Percentiles rank a stretch among this genome's conserved stretches.
phyloP scores from a whole-genome alignment of 2,888 invertebrate species.

The Agrotis segetum region DNA sequence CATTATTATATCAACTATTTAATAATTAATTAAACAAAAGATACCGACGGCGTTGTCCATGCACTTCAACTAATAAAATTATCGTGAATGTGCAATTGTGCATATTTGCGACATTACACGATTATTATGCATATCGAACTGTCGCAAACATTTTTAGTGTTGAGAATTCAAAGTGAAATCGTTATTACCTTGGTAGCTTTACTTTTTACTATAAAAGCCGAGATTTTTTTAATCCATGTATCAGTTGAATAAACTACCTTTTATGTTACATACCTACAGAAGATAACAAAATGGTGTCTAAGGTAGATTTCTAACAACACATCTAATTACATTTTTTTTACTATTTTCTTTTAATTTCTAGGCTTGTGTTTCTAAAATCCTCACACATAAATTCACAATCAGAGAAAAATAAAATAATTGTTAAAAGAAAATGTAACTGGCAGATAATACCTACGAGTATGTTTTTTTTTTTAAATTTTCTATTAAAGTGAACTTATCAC shows the following conservation, averaged over 20 bases:
- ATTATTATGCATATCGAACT: constrained; percentile 43
- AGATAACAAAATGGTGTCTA: constrained; percentile 34
- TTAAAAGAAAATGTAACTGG: no score
- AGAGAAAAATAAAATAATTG: no score
- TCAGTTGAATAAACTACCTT: constrained; percentile 51
- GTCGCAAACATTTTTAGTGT: constrained; percentile 51
- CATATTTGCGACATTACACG: constrained; percentile 33
- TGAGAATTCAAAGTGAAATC: constrained; percentile 53
- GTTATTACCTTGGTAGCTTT: constrained; percentile 50
- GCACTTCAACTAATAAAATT: constrained; percentile 3
- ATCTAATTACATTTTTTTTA: no score
- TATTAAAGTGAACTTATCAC: not conserved
- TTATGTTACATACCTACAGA: constrained; percentile 15
- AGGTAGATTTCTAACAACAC: constrained; percentile 30
- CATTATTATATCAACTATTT: no score
- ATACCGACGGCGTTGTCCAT: not conserved
- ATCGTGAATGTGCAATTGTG: constrained; percentile 14
- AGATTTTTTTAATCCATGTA: constrained; percentile 42
- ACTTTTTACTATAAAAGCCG: constrained; percentile 52
- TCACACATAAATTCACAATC: no score
- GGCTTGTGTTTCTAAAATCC: no score
- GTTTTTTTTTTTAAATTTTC: no score
- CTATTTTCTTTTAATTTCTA: no score
- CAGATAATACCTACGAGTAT: no score
- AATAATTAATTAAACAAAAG: constrained; percentile 2